Evolutionary conservation across 2,888 invertebrate species (phyloP), one percentile per base, ranked within the genome.

Genomic region (Perdita meconis): DNA sequence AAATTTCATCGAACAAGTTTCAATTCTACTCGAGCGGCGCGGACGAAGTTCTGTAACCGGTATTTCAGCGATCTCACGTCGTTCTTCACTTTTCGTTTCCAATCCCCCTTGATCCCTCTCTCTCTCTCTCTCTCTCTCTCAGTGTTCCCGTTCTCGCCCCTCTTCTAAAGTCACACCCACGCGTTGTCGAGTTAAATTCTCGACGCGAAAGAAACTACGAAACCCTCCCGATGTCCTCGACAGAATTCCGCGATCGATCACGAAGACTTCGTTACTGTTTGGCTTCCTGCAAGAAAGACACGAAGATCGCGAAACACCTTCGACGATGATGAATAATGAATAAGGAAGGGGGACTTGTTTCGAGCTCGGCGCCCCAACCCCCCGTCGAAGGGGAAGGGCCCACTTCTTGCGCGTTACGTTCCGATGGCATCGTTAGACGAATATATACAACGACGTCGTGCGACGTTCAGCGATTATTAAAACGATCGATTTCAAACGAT

Each of bases 1-100:
- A 71, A 82, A 74, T 59, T 55, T 83, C 84, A 92, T 92, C 92
- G 91, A 92, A 92, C 92, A 91, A 92, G 92, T 91, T 92, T 91
- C 92, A 90, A 92, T 91, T 92, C 92, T 87, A 34, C 78, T 72
- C 82, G 87, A 89, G 87, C 82, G 86, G 86, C 87, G 86, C 85
- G 90, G 89, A 89, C 89, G 86, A 89, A 89, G 85, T 88, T 76
- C 83, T 67, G 78, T 77, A n/a, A n/a, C n/a, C 53, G 72, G 55
- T 30, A 50, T 69, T 50, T n/a, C 12, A 44, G 30, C 60, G 30
- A 59, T 50, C 30, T 34, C 47, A n/a, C 42, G n/a, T 60, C 66
- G 16, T 70, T 53, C 16, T 51, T 16, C 38, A 16, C 63, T 59
- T 47, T 38, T 36, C 60, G 40, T 56, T 57, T 50, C 5, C 38